Conservation (phyloP, 1,140 invertebrate species). For the Eufriesea mexicana region DNA sequence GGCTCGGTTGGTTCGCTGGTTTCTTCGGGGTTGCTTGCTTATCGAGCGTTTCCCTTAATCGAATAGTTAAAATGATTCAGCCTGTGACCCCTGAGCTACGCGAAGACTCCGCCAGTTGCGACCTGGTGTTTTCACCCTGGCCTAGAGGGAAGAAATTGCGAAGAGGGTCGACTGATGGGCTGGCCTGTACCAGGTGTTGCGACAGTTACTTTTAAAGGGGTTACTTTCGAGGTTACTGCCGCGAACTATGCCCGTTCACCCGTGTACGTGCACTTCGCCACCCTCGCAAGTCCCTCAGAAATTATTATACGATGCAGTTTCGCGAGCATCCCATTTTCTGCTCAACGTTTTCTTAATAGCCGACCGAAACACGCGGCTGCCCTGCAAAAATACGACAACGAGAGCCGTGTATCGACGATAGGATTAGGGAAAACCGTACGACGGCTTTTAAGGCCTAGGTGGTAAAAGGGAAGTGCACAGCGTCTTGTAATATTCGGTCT, state of each 20-base stretch:
- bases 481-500: neutral
- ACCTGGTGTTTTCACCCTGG: neutral
- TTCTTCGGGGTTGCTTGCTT: neutral
- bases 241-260: slow-evolving; percentile 38
- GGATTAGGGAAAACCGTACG: neutral
- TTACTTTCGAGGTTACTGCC: slow-evolving; percentile 70
- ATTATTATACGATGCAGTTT: slow-evolving; percentile 66
- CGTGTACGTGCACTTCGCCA: slow-evolving; percentile 60
- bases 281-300: slow-evolving; percentile 47
- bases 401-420: neutral
- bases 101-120: neutral
- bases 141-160: slow-evolving; percentile 34
- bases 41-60: slow-evolving; percentile 39
- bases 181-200: slow-evolving; percentile 70
- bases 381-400: neutral
- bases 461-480: neutral
- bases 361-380: neutral
- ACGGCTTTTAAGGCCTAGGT: neutral
- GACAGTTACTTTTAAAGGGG: slow-evolving; percentile 75
- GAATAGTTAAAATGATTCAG: slow-evolving; percentile 48
- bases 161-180: slow-evolving; percentile 35
- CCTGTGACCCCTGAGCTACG: neutral
- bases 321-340: slow-evolving; percentile 12
- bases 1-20: neutral
- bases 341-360: slow-evolving; percentile 43